Evolutionary conservation across 2,888 invertebrate species (phyloP), one percentile per base, ranked within the genome.

Genomic region (Neelides folsomi): DNA sequence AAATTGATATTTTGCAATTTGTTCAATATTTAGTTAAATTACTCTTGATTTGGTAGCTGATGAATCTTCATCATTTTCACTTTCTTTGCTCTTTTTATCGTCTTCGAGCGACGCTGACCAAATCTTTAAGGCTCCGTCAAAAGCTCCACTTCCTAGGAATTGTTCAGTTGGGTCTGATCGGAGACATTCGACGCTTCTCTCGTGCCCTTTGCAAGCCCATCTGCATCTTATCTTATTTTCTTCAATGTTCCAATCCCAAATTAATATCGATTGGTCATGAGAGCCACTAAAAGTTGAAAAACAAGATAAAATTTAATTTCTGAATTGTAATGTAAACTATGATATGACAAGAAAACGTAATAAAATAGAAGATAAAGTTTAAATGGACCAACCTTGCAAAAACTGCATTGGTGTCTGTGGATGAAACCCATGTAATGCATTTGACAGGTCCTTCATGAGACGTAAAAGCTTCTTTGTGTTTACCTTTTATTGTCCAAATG

Each of bases 101-200:
- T 54, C 57, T 12, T 8, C 41, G 1, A 56, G 5, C 9, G 53
- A 56, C 27, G 56, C 65, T 40, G 86, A 86, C 94, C 94, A 95
- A 58, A 95, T 77, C 71, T 92, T 92, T 7, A 95, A 71, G 75
- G 85, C 82, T 39, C 81, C 86, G 68, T 95, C 94, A 89, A 90
- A 94, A 43, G 88, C 83, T 27, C 92, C 94, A 6, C 89, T 89
- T 6, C 86, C 88, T 65, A 85, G 72, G 65, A 77, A 73, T 12
- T 56, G 49, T 1, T 73, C 72, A 68, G 82, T 79, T 1, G 79
- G 77, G 62, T 83, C 83, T 0, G 88, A 81, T 18, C 81, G 79
- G 1, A 95, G 77, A 68, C 87, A 83, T 69, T 97, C 94, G 1
- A 98, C 79, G 51, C 88, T 88, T 64, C 90, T 79, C 60, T 90